A percentile compares a stretch with the other conserved stretches of the same genome.
These are phyloP conservation scores for Lipotes vexillifer DNA, from an alignment of 2,113 vertebrate species.

Conservation along the genomic window DNA sequence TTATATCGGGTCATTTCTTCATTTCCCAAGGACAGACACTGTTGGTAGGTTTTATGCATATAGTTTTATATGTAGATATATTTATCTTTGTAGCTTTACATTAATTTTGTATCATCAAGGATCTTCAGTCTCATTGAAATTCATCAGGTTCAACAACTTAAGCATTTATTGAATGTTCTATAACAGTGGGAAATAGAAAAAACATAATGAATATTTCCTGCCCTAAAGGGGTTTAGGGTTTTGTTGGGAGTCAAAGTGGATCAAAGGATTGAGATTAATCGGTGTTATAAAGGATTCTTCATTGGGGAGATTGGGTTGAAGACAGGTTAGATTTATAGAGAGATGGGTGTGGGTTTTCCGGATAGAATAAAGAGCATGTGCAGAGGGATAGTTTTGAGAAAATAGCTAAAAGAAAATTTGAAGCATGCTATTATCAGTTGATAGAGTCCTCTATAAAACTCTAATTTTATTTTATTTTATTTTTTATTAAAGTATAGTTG, in stretches of 20 bases:
- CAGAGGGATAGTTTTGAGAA: background rate
- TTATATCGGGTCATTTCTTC: constrained; percentile 89
- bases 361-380: background rate
- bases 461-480: background rate
- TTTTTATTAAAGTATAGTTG: no score
- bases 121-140: constrained; percentile 3
- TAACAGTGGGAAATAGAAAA: background rate
- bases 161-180: background rate
- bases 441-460: background rate
- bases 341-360: background rate
- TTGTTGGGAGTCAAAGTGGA: constrained; percentile 17
- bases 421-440: background rate
- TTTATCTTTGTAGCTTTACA: constrained; percentile 4
- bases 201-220: background rate
- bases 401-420: background rate
- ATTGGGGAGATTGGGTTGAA: background rate
- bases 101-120: background rate
- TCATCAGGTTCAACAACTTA: background rate
- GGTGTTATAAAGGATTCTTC: constrained; percentile 36
- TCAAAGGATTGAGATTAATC: background rate
- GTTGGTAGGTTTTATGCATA: constrained; percentile 82
- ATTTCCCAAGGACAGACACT: constrained; percentile 86
- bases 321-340: background rate
- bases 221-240: background rate
- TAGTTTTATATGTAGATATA: background rate